A percentile compares a stretch with the other conserved stretches of the same genome.
These are phyloP conservation scores for Catharus fuscescens DNA, from an alignment of 2,113 vertebrate genomes.

Conservation along the genomic window DNA sequence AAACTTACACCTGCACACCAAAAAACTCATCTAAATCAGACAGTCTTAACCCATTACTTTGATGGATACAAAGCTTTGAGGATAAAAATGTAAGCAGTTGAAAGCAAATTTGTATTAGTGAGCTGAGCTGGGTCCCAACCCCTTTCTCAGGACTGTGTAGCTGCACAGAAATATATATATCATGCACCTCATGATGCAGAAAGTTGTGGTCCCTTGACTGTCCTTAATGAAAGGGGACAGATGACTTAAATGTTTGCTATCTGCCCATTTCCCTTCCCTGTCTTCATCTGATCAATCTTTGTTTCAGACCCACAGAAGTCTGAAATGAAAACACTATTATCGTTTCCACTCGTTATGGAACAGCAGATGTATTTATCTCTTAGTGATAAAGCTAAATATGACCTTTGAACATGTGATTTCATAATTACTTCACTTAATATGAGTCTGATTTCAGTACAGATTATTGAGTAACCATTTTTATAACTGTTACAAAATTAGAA, in stretches of 20 bases:
- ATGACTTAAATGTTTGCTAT: neutral
- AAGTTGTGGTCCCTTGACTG: neutral
- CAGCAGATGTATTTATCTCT: neutral
- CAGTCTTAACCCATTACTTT: neutral
- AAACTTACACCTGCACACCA: neutral
- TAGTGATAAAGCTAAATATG: neutral
- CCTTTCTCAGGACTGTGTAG: neutral
- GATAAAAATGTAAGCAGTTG: neutral
- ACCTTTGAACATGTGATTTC: neutral
- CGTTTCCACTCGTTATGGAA: neutral
- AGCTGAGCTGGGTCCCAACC: neutral
- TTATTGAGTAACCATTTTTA: neutral
- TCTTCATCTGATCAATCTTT: neutral
- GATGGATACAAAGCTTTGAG: neutral
- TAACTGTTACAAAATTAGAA: neutral
- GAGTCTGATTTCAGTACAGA: neutral
- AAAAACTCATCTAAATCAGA: neutral
- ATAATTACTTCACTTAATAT: neutral
- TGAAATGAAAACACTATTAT: neutral
- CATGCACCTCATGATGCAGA: neutral
- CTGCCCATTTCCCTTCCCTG: neutral
- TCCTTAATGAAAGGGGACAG: neutral
- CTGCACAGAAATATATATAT: too few species aligned
- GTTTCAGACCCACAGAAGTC: neutral
- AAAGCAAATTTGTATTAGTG: neutral